Base-by-base conservation (phyloP, 2,888 invertebrate species). In the Hypercompe scribonia region DNA sequence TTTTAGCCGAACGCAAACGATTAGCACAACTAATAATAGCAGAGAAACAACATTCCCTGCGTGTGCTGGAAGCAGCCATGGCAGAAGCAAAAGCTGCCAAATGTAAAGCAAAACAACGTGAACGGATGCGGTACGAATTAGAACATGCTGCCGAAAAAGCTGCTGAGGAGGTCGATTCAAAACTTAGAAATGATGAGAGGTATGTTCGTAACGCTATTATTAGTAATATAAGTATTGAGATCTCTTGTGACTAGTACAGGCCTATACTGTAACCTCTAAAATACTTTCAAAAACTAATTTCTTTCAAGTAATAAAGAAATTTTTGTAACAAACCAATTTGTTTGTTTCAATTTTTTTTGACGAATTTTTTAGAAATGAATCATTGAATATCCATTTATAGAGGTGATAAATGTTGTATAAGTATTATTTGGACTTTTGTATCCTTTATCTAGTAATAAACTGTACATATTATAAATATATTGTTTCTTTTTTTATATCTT, bases 21-120 rank as follows among this genome's bases (percentile, higher is more conserved):
- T 81, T 95, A 34, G 94, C 95, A 0, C 95, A 95, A 73, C 83
- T 95, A n/a, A 95, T 95, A 87, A 90, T 95, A 84, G 95, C 94
- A 0, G 95, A 95, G 73, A 95, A 95, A 73, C 95, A 95, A 72
- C 95, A 95, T 77, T 94, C 95, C 0, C 80, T 95, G 5, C 85
- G 94, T 66, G 94, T 95, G 1, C 81, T 95, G 11, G 94, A 95
- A 81, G 94, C 94, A 0, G 95, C 95, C 0, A 95, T 95, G 92
- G 94, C 94, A 0, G 95, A 95, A 81, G 92, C 95, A 0, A 93
- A 94, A 75, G 94, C 92, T 0, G 92, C 93, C 36, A 94, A 93
- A 77, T 86, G 82, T 46, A 91, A 87, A 77, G 86, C 90, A 7
- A 92, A 91, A 73, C 88, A 88, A 74, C 88, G 94, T 0, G 93